Evolutionary conservation across 2,113 vertebrate genomes (phyloP).

Genomic region (Chaetodon auriga): DNA sequence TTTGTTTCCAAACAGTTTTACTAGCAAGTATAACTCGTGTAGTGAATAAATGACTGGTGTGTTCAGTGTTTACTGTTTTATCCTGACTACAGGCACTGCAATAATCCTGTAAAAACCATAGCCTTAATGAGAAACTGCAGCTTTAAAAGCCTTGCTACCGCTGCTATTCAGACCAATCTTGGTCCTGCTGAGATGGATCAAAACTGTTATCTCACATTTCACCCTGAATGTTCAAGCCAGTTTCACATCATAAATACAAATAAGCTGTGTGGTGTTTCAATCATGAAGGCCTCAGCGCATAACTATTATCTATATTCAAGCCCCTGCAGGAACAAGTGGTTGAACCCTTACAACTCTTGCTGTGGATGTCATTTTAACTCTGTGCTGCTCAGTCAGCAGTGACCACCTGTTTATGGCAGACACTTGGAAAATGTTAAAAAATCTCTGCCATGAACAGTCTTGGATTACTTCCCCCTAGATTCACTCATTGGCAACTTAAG

Average conservation of each 20-base stretch:
- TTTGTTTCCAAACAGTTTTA: background rate
- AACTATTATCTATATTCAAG: slow-evolving; percentile 79
- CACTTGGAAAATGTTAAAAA: slow-evolving; percentile 57
- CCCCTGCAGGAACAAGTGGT: slow-evolving; percentile 82
- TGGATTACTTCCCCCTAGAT: background rate
- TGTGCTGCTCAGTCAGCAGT: slow-evolving; percentile 76
- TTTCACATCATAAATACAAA: slow-evolving; percentile 27
- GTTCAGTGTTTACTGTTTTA: background rate
- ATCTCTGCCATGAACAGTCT: slow-evolving; percentile 21
- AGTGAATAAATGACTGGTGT: background rate
- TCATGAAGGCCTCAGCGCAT: slow-evolving; percentile 64
- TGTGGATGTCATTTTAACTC: slow-evolving; percentile 85
- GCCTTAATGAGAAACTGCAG: background rate
- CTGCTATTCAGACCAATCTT: background rate
- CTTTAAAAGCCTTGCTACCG: background rate
- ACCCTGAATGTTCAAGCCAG: slow-evolving; percentile 2
- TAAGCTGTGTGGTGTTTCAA: background rate
- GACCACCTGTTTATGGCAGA: slow-evolving; percentile 85
- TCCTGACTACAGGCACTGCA: background rate
- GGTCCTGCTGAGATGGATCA: background rate
- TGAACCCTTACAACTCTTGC: slow-evolving; percentile 83
- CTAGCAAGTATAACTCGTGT: background rate
- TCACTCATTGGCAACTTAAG: background rate
- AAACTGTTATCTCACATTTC: background rate
- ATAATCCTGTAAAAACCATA: background rate